phyloP scores from a whole-genome alignment of 2,888 invertebrate genomes.

The Matsumyia berberina region DNA sequence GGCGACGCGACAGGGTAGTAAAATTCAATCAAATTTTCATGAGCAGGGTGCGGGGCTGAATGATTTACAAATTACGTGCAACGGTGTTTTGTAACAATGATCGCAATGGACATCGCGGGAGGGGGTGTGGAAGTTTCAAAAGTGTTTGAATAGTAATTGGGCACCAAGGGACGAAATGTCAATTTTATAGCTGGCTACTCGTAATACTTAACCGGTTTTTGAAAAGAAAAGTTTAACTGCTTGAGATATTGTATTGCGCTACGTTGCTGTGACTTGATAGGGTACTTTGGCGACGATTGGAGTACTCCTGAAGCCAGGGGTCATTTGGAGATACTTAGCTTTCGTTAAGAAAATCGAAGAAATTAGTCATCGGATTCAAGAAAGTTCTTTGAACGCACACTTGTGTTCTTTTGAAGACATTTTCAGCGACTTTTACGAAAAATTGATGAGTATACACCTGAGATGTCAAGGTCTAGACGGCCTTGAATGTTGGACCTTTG shows the following conservation, averaged over 20 bases:
- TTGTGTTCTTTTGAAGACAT: no score
- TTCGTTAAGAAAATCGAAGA: no score
- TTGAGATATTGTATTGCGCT: neutral
- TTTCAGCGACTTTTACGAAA: no score
- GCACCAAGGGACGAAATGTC: neutral
- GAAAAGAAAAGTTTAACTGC: neutral
- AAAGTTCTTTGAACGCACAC: no score
- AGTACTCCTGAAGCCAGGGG: no score
- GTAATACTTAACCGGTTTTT: neutral
- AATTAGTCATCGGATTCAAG: no score
- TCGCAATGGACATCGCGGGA: neutral
- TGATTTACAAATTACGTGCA: slow-evolving; percentile 30
- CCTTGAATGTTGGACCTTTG: no score
- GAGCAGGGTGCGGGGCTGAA: neutral
- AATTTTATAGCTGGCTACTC: slow-evolving; percentile 15
- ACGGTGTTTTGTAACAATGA: slow-evolving; percentile 21
- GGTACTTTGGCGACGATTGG: no score
- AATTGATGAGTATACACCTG: no score
- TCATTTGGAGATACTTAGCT: no score
- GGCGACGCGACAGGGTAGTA: slow-evolving; percentile 33
- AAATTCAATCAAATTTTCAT: slow-evolving; percentile 38
- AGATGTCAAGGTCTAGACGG: no score
- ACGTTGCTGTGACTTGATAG: no score
- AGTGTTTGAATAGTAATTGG: slow-evolving; percentile 38
- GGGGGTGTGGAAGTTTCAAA: neutral